Evolutionary conservation across 1,140 invertebrate species (phyloP), one percentile per base, ranked within the genome.

Genomic region (Drosophila parabipectinata): DNA sequence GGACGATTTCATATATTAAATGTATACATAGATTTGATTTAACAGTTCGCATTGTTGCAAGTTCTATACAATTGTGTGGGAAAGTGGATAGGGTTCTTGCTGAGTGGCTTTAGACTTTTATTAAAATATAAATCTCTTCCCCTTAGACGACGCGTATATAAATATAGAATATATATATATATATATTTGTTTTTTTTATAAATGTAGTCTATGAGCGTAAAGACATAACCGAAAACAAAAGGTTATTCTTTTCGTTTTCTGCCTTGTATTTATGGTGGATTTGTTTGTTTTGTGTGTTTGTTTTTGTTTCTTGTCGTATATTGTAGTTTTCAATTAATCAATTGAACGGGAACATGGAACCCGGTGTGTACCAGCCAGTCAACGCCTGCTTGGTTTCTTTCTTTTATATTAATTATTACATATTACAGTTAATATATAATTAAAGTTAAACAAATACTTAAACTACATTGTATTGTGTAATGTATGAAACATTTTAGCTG

Each of bases 371-470:
- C 73, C 68, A 74, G 69, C 82, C 77, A 73, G 64, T 73, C 77
- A 64, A 60, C 58, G 41, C 69, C 53, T 37, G 61, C 48, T 58
- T 58, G 55, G 4, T 58, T 66, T 60, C 48, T 62, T 56, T 60
- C 55, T 54, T 76, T 59, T 77, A 52, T 88, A 79, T 60, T 88
- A 73, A 82, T 82, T 63, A 82, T 79, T 87, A 87, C 83, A 82
- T 79, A 79, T 76, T 87, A 88, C 83, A 87, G 51, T 88, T 68
- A 79, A 67, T 87, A 69, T 74, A 78, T 85, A 85, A 87, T 83
- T 87, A 87, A 88, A 77, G 85, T 88, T 87, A 87, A 87, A 87
- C 82, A 87, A 87, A 83, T 88, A 87, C 82, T 87, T 87, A 87
- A 59, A 10, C 52, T 64, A 83, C 83, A 87, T 83, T 82, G 82